Evolutionary conservation across 2,888 invertebrate species (phyloP), one percentile per base, ranked within the genome.

Genomic region (Marronus borbonicus): DNA sequence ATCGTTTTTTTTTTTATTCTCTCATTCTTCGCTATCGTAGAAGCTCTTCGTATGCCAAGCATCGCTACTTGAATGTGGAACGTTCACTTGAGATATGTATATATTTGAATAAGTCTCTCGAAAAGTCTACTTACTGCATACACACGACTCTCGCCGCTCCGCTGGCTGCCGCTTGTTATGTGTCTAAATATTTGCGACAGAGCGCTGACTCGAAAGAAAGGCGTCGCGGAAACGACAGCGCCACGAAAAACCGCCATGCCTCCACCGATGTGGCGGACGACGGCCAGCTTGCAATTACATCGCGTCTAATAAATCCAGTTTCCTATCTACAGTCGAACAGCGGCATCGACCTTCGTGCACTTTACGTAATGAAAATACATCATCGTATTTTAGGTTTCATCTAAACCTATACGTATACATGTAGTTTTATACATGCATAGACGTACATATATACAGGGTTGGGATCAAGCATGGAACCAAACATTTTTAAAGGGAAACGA

Each of bases 321-420:
- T 20, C 55, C 55, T 58, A 58, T 58, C 55, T 58, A 17, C 55
- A 20, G 55, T 58, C 20, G 17, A 20, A 20, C 55, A 58, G 55
- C 55, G 20, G 20, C 24, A 20, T n/a, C 55, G 55, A 20, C 55
- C 55, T 58, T 58, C 8, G 55, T 58, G 55, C 55, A 58, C 55
- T 58, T 58, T 58, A 58, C 55, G 55, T 58, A 58, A 58, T 58
- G 55, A 58, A 58, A 58, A 58, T 58, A 58, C 55, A 58, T 58
- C 20, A 58, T 58, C 55, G 10, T 58, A 20, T 58, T 20, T 20
- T 58, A 58, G 2, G 17, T 58, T 17, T 20, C 55, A 58, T 58
- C 55, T 17, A 58, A 58, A 20, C 55, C 52, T 36, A 8, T 12
- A 8, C 44, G 12, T 44, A 1, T 44, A 12, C 8, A 44, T 1